Conservation (phyloP, 1,140 invertebrate species). For the Hylyphantes graminicola region DNA sequence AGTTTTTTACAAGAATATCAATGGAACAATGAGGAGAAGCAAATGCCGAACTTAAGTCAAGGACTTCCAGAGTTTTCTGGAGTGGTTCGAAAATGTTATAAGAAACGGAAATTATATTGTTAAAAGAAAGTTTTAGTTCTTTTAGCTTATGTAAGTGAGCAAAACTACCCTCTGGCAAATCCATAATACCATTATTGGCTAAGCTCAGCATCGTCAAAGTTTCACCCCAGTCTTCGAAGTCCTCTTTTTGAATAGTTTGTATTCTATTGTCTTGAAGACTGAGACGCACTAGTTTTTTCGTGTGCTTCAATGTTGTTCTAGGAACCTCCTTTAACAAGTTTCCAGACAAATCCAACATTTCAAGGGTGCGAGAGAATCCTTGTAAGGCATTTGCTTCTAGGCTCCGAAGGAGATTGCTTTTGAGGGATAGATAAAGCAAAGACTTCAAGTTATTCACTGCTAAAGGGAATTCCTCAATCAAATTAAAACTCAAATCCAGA, state of each 20-base stretch:
- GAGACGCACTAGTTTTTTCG: slow-evolving; percentile 79
- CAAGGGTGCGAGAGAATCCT: slow-evolving; percentile 78
- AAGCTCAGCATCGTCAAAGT: slow-evolving; percentile 83
- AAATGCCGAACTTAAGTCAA: slow-evolving; percentile 83
- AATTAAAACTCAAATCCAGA: slow-evolving; percentile 65
- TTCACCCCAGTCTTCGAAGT: slow-evolving; percentile 81
- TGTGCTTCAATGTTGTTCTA: slow-evolving; percentile 74
- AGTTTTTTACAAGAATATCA: slow-evolving; percentile 76
- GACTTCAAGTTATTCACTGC: slow-evolving; percentile 76
- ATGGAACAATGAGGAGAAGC: slow-evolving; percentile 75
- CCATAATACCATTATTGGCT: slow-evolving; percentile 84
- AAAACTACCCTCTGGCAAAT: slow-evolving; percentile 80
- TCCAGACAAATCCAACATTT: slow-evolving; percentile 81
- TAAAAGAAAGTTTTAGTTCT: slow-evolving; percentile 89
- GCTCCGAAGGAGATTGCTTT: slow-evolving; percentile 80
- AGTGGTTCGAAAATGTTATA: slow-evolving; percentile 79
- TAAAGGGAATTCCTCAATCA: slow-evolving; percentile 66
- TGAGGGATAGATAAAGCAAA: slow-evolving; percentile 83
- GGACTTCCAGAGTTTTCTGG: slow-evolving; percentile 76
- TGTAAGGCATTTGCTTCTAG: slow-evolving; percentile 83
- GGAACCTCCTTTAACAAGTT: slow-evolving; percentile 82
- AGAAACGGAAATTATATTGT: slow-evolving; percentile 82
- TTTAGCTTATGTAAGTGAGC: slow-evolving; percentile 76
- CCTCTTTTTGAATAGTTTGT: slow-evolving; percentile 77
- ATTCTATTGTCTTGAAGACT: slow-evolving; percentile 90